A percentile compares a stretch with the other conserved stretches of the same genome.
Conservation (phyloP, 2,113 vertebrate species). For the Brienomyrus longianalis region DNA sequence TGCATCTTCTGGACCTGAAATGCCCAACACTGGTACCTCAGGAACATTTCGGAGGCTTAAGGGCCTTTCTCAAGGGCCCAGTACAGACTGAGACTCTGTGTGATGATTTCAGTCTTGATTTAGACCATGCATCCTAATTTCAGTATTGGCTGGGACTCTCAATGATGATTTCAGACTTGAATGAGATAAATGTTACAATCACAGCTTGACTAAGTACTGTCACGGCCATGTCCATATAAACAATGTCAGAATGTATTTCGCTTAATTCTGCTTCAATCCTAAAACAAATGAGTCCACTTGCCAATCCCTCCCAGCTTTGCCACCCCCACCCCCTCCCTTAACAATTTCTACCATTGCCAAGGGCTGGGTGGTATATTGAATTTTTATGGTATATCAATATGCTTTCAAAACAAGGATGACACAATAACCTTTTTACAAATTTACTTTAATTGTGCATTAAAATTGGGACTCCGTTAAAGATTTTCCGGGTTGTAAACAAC, state of each 20-base stretch:
- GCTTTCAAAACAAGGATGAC: neutral
- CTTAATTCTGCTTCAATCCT: neutral
- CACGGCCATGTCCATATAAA: neutral
- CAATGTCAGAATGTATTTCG: neutral
- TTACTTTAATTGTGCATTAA: neutral
- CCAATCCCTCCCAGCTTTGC: neutral
- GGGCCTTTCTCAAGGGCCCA: neutral
- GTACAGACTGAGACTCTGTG: neutral
- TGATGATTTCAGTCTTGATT: neutral
- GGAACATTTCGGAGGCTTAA: neutral
- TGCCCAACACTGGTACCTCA: too few species aligned
- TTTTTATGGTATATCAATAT: neutral
- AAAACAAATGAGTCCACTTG: neutral
- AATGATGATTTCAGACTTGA: neutral
- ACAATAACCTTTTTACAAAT: neutral
- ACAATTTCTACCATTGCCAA: neutral
- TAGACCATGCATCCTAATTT: neutral
- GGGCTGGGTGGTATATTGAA: neutral
- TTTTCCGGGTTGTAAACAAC: neutral
- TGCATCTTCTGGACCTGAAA: too few species aligned
- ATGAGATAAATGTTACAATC: neutral
- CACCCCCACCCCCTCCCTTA: too few species aligned
- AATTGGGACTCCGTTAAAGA: neutral
- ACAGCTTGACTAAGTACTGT: neutral
- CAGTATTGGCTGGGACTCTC: neutral